Conservation (phyloP, 2,113 vertebrate species). For the Cricetomys ansorgei region DNA sequence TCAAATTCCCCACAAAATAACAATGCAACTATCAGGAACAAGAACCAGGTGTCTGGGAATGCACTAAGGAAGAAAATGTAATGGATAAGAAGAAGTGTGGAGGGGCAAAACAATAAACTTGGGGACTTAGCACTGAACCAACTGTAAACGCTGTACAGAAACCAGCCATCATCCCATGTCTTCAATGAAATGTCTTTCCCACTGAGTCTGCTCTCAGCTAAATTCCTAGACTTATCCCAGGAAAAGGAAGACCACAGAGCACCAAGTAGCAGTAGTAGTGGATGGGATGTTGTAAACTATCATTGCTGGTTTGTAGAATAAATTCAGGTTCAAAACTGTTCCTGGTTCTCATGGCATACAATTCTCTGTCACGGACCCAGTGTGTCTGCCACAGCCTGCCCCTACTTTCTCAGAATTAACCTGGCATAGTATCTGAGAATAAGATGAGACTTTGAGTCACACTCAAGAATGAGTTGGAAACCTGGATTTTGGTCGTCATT, state of each 20-base stretch:
- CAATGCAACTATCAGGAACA: not conserved
- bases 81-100: accelerated
- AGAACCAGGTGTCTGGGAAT: accelerated
- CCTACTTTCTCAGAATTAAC: not conserved
- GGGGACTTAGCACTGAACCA: not conserved
- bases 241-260: too few relatives aligned
- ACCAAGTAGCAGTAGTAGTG: accelerated
- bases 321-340: not conserved
- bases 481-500: not conserved
- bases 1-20: too few relatives aligned
- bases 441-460: not conserved
- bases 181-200: not conserved
- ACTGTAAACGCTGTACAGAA: not conserved
- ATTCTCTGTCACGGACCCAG: not conserved
- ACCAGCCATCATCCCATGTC: accelerated
- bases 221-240: not conserved
- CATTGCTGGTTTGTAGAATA: too few relatives aligned
- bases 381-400: not conserved
- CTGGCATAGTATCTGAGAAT: not conserved
- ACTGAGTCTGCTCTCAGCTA: not conserved
- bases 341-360: not conserved
- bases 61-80: not conserved
- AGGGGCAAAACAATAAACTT: not conserved
- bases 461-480: not conserved
- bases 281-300: accelerated